phyloP scores from a whole-genome alignment of 35 echinoderm and acorn worm species.

The Patiria miniata region DNA sequence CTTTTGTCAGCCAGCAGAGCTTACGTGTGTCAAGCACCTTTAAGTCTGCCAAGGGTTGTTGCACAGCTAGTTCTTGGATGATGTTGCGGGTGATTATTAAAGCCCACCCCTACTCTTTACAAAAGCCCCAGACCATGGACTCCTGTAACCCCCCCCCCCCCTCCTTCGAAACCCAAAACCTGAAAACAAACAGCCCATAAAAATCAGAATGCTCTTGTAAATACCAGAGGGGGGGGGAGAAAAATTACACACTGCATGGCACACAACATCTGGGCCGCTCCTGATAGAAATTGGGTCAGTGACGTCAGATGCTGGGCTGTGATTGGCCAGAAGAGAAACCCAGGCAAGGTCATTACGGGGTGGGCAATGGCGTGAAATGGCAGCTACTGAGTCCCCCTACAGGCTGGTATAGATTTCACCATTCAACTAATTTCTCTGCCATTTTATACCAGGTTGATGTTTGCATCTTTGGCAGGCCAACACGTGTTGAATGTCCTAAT shows the following conservation, averaged over 20 bases:
- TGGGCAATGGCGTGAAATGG: conserved; percentile 26
- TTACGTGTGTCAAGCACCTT: conserved; percentile 29
- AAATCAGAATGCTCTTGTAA: conserved; percentile 16
- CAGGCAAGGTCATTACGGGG: background rate
- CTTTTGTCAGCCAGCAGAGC: conserved; percentile 30
- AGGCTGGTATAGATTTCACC: conserved; percentile 20
- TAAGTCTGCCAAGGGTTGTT: conserved; percentile 5
- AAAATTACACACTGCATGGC: conserved; percentile 11
- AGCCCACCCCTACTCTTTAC: no score
- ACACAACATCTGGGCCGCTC: conserved; percentile 6
- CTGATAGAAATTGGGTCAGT: background rate
- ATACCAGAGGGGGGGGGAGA: conserved; percentile 11
- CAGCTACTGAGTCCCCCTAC: background rate
- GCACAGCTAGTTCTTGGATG: background rate
- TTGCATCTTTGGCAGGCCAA: background rate
- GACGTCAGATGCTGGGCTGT: conserved; percentile 3
- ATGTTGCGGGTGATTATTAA: background rate
- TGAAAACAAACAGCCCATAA: conserved; percentile 29
- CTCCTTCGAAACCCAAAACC: background rate
- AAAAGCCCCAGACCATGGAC: no score
- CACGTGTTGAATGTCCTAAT: conserved; percentile 21
- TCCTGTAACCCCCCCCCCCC: background rate
- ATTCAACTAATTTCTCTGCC: conserved; percentile 1
- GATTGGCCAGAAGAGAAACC: background rate
- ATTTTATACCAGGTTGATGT: background rate